A percentile compares a stretch with the other conserved stretches of the same genome.
Conservation (phyloP, 2,797 vertebrate genomes). For the Rhynchonycteris naso region DNA sequence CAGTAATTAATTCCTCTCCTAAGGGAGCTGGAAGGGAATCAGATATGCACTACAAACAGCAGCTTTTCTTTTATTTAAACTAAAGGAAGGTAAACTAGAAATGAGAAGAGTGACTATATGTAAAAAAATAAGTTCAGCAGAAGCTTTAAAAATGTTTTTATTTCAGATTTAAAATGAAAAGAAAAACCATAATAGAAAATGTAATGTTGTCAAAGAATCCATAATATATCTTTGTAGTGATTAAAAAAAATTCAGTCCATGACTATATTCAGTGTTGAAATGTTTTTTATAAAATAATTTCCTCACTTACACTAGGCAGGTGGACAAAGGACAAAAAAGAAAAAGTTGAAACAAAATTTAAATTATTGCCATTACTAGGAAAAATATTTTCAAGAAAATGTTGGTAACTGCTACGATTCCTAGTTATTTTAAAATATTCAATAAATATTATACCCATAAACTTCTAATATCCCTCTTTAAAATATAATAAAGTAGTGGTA, state of each 20-base stretch:
- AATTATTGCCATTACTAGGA: neutral
- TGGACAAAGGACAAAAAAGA: constrained; percentile 7
- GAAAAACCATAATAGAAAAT: constrained; percentile 60
- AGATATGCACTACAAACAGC: constrained; percentile 70
- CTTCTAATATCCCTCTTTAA: constrained; percentile 33
- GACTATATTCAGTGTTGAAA: constrained; percentile 72
- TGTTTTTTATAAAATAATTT: constrained; percentile 84
- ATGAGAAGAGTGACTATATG: constrained; percentile 63
- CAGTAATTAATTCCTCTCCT: constrained; percentile 71
- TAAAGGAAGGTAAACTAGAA: constrained; percentile 30
- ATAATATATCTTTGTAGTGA: constrained; percentile 74
- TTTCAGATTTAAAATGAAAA: constrained; percentile 40
- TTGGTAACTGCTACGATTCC: constrained; percentile 17
- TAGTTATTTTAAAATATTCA: constrained; percentile 22
- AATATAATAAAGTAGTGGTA: neutral
- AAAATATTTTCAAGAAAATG: constrained; percentile 47
- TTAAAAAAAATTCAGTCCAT: constrained; percentile 78
- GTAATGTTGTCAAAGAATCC: constrained; percentile 61
- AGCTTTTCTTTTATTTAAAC: constrained; percentile 66
- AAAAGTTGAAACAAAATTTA: constrained; percentile 66
- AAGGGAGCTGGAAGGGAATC: constrained; percentile 81
- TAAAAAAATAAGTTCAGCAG: constrained; percentile 55
- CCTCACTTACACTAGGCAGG: constrained; percentile 74
- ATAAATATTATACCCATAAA: neutral
- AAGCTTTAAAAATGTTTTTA: constrained; percentile 54